A percentile compares a stretch with the other conserved stretches of the same genome.
Evolutionary conservation across 2,797 vertebrate genomes (phyloP).

Genomic region (Tokudaia muenninki): DNA sequence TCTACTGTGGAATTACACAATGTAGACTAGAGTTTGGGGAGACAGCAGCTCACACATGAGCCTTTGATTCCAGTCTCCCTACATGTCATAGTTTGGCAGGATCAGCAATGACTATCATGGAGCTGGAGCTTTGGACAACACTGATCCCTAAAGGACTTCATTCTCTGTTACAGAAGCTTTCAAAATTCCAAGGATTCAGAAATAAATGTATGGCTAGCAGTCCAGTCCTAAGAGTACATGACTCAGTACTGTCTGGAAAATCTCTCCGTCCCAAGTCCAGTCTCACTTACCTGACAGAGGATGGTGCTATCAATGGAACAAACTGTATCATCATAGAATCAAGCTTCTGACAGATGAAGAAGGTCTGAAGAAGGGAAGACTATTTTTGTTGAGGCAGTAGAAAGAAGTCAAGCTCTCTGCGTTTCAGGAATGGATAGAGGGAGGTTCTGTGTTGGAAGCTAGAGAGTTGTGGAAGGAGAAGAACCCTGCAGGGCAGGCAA

Average conservation of each 20-base stretch:
- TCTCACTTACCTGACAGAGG: background rate
- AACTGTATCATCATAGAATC: background rate
- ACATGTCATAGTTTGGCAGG: background rate
- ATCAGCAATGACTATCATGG: background rate
- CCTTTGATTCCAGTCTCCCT: background rate
- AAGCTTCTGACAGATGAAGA: background rate
- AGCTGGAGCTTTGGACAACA: constrained; percentile 10
- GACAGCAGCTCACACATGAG: background rate
- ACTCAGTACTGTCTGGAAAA: background rate
- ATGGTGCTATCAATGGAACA: background rate
- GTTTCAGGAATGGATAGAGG: background rate
- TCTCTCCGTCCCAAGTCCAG: background rate
- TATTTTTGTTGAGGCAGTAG: background rate
- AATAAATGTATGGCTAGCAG: background rate
- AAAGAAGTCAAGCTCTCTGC: background rate
- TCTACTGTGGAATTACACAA: background rate
- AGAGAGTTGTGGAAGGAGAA: too few species aligned
- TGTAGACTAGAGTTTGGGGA: background rate
- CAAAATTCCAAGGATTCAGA: background rate
- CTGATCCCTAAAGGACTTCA: constrained; percentile 32
- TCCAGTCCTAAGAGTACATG: background rate
- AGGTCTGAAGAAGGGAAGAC: background rate
- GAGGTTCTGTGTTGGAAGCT: too few species aligned
- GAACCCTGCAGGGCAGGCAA: background rate
- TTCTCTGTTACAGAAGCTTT: background rate